Evolutionary conservation across 1,140 invertebrate genomes (phyloP).

Genomic region (Ptiloglossa arizonensis): DNA sequence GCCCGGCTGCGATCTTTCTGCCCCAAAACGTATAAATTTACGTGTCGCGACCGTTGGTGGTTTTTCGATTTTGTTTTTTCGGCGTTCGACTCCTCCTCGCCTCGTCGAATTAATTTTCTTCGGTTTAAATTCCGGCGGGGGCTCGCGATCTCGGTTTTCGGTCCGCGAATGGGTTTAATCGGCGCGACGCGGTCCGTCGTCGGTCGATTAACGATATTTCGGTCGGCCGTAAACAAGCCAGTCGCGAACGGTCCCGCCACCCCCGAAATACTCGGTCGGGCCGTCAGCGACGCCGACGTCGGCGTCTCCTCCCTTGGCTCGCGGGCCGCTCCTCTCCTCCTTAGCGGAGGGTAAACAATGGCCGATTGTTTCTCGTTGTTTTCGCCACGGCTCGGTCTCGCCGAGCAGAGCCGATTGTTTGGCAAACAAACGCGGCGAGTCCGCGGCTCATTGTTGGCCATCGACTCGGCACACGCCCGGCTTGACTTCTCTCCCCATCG

Average conservation of each 20-base stretch:
- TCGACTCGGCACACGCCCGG: constrained; percentile 54
- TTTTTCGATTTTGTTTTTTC: not conserved
- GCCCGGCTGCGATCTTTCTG: not conserved
- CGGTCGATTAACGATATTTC: constrained; percentile 51
- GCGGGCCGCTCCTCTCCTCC: constrained; percentile 25
- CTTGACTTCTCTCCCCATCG: constrained; percentile 38
- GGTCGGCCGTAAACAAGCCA: constrained; percentile 33
- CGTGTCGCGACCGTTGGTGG: not conserved
- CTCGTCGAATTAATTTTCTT: not conserved
- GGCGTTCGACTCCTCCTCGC: not conserved
- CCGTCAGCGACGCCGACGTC: constrained; percentile 15
- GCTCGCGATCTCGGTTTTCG: not conserved
- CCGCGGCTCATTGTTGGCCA: constrained; percentile 50
- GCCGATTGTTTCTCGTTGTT: constrained; percentile 60
- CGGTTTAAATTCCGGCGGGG: not conserved
- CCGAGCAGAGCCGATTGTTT: constrained; percentile 60
- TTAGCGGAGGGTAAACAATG: constrained; percentile 28
- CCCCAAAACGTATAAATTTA: constrained; percentile 16
- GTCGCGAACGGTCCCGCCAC: constrained; percentile 1
- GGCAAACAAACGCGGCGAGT: constrained; percentile 61
- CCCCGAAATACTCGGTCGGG: constrained; percentile 35
- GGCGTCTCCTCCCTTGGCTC: not conserved
- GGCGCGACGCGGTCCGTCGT: not conserved
- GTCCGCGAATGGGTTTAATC: too few relatives aligned
- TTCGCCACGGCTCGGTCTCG: constrained; percentile 31